Conservation (phyloP, 2,888 invertebrate genomes). For the Tanytarsus gracilentus region DNA sequence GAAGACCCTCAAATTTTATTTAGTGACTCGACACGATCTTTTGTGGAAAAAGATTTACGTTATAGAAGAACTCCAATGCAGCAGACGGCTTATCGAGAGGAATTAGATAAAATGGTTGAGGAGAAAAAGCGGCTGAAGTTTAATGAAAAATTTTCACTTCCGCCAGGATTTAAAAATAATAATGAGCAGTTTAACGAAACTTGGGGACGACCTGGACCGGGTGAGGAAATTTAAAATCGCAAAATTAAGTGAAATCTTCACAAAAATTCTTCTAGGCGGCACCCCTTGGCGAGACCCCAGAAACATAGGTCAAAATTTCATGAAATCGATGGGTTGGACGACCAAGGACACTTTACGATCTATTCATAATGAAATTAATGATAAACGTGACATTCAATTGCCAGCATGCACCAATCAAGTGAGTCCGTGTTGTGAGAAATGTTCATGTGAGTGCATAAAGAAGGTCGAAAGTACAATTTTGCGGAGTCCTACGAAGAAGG, state of each 20-base stretch:
- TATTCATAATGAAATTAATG: constrained; percentile 38
- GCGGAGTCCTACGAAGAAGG: not conserved
- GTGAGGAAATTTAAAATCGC: not conserved
- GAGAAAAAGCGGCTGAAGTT: constrained; percentile 22
- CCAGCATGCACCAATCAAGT: not conserved
- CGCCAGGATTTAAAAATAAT: constrained; percentile 35
- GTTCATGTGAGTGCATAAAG: constrained; percentile 25
- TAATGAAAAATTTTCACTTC: constrained; percentile 13
- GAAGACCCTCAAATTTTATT: constrained; percentile 59
- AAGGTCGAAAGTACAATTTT: constrained; percentile 22
- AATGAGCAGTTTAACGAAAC: constrained; percentile 41
- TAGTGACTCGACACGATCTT: constrained; percentile 51
- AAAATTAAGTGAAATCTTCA: not conserved
- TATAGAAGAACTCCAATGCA: constrained; percentile 51
- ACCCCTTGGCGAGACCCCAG: constrained; percentile 64
- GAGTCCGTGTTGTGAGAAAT: constrained; percentile 15
- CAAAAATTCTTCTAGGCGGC: constrained; percentile 47
- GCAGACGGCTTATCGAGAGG: constrained; percentile 15
- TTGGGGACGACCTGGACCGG: constrained; percentile 59
- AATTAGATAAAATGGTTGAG: constrained; percentile 29
- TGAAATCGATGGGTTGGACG: constrained; percentile 58
- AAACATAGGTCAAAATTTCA: constrained; percentile 62
- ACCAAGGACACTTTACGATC: constrained; percentile 42
- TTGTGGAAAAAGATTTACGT: constrained; percentile 60
- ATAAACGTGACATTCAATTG: not conserved